These are phyloP conservation scores for Fragum sueziense DNA, from an alignment of 2,888 invertebrate species.

Conservation along the genomic window DNA sequence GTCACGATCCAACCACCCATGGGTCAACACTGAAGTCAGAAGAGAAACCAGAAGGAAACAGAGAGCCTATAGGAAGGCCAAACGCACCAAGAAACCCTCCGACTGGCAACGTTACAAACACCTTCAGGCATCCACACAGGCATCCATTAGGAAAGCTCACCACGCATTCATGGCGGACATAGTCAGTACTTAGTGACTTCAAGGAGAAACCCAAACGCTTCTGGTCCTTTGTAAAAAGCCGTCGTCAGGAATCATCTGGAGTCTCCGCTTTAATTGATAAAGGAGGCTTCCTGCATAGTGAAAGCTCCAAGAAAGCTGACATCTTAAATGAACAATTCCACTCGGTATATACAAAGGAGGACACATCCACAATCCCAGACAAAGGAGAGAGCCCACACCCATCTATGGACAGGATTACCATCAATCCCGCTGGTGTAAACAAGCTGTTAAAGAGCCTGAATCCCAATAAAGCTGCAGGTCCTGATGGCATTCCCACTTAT, in stretches of 20 bases:
- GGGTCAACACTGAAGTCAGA: constrained; percentile 30
- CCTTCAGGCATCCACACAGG: constrained; percentile 21
- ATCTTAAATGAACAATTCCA: constrained; percentile 53
- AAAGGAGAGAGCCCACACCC: not conserved
- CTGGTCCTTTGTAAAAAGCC: constrained; percentile 49
- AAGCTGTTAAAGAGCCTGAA: not conserved
- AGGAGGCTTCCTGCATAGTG: constrained; percentile 52
- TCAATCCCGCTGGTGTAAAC: not conserved
- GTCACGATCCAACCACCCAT: not conserved
- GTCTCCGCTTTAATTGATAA: constrained; percentile 44
- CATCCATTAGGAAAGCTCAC: constrained; percentile 17
- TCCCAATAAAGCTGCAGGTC: not conserved
- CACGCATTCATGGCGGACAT: constrained; percentile 21
- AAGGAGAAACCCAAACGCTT: too few species aligned
- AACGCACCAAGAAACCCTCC: not conserved
- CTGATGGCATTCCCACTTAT: not conserved
- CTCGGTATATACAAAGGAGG: too few species aligned
- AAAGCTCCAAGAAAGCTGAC: constrained; percentile 33
- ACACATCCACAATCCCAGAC: not conserved
- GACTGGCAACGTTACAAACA: constrained; percentile 24
- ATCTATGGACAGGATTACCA: not conserved
- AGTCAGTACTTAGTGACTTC: constrained; percentile 14
- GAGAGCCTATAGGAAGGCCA: constrained; percentile 20
- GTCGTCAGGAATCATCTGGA: constrained; percentile 40
- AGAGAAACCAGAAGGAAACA: constrained; percentile 23